phyloP scores from a whole-genome alignment of 2,113 vertebrate genomes.

The Rhynchomys soricoides region DNA sequence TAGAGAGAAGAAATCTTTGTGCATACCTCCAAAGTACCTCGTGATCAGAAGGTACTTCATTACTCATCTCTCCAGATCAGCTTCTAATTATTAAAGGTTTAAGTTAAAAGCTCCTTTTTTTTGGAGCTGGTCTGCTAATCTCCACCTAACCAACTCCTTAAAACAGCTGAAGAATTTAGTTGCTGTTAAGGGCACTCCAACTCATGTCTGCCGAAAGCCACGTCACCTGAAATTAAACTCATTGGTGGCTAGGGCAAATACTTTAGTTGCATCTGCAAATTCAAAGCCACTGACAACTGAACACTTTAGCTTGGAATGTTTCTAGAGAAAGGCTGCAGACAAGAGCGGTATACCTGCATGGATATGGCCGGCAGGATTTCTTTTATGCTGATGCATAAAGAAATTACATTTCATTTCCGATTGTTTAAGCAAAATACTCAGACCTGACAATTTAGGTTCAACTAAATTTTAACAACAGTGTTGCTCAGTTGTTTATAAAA shows the following conservation, averaged over 20 bases:
- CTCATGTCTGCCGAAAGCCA: constrained; percentile 66
- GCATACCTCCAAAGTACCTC: not conserved
- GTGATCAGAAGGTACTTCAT: constrained; percentile 61
- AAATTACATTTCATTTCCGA: constrained; percentile 44
- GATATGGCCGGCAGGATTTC: constrained; percentile 6
- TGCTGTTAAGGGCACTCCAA: constrained; percentile 74
- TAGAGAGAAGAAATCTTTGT: constrained; percentile 33
- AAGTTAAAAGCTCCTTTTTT: constrained; percentile 83
- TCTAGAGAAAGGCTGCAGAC: constrained; percentile 33
- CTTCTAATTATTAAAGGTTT: constrained; percentile 84
- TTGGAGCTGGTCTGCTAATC: constrained; percentile 77
- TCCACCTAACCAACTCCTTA: constrained; percentile 78
- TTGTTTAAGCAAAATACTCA: constrained; percentile 46
- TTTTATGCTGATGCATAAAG: not conserved
- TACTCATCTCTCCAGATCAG: constrained; percentile 76
- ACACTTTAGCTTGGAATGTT: constrained; percentile 13
- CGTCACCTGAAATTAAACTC: constrained; percentile 67
- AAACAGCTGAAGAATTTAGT: constrained; percentile 81
- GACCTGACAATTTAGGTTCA: constrained; percentile 9
- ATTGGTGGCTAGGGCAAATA: not conserved
- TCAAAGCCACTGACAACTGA: not conserved
- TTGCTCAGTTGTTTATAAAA: constrained; percentile 18
- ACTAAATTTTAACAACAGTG: not conserved
- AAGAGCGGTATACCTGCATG: constrained; percentile 3
- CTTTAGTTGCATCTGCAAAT: not conserved